Conservation (phyloP, 2,797 vertebrate species). For the Synaphobranchus kaupii region DNA sequence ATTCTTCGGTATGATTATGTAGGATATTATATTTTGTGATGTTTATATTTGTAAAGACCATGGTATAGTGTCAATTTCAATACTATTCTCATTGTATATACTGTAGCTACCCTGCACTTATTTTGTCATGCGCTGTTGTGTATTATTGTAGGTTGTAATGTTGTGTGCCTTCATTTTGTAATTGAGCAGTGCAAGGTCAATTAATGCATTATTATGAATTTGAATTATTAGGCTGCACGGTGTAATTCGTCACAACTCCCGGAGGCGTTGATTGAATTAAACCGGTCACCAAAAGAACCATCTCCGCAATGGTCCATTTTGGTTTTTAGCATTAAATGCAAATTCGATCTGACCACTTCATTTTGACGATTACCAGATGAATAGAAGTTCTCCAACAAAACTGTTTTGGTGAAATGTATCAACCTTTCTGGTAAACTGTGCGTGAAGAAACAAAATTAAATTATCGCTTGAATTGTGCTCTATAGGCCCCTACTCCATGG, state of each 20-base stretch:
- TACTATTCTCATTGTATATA: too few relatives aligned
- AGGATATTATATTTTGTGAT: too few relatives aligned
- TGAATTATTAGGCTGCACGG: neutral
- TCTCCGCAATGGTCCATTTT: neutral
- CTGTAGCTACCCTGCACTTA: too few relatives aligned
- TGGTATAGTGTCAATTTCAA: too few relatives aligned
- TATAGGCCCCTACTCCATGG: conserved; percentile 71
- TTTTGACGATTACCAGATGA: conserved; percentile 57
- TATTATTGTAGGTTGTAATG: too few relatives aligned
- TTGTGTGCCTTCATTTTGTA: neutral
- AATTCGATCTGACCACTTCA: conserved; percentile 51
- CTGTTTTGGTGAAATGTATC: conserved; percentile 55
- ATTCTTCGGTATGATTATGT: too few relatives aligned
- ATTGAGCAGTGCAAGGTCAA: neutral
- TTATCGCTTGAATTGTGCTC: conserved; percentile 69
- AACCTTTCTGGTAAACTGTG: conserved; percentile 59
- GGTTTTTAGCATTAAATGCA: conserved; percentile 48
- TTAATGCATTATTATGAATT: neutral
- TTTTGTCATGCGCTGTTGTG: too few relatives aligned
- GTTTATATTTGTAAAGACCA: neutral
- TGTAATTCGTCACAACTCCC: neutral
- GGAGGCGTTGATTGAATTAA: neutral
- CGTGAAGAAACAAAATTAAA: conserved; percentile 71
- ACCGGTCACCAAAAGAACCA: neutral
- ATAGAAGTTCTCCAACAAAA: conserved; percentile 61